Evolutionary conservation across 1,140 invertebrate species (phyloP), one percentile per base, ranked within the genome.

Genomic region (Cyphomyrmex costatus): DNA sequence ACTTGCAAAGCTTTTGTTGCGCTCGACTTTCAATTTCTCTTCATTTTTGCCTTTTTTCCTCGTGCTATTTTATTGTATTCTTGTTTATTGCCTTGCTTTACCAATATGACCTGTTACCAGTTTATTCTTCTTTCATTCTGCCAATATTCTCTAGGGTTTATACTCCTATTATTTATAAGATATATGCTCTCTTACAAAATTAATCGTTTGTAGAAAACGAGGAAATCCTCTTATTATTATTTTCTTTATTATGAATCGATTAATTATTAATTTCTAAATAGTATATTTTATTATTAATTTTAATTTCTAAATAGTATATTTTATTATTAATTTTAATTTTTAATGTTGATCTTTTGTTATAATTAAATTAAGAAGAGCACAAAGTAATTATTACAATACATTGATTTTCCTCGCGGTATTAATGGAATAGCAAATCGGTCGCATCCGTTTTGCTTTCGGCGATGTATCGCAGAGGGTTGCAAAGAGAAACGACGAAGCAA

Each of bases 1-100:
- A 83, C 36, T 46, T 53, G 36, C 27, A 73, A 56, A 56, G 16
- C 63, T 80, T 80, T 46, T 53, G 53, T 80, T 49, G 65, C 16
- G 42, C 24, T 36, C 16, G 36, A 46, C 46, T 36, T 46, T 80
- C 49, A 58, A 80, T 80, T 80, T 80, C 77, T 70, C 49, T 63
- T 21, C 4, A 36, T 36, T 56, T 30, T 27, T 70, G 19, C 33
- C n/a, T n/a, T 70, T 71, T 61, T 7, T 21, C 4, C 14, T 46
- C 56, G 14, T 56, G 12, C 51, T 19, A 70, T 70, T 80, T 80
- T 71, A 56, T 71, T 53, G 33, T 36, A 56, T 80, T 30, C 8
- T 12, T 30, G 21, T 80, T 80, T 70, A 71, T 80, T 80, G 33
- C 14, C 58, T 65, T 56, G 60, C 24, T 66, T 46, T 70, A 56